phyloP scores from a whole-genome alignment of 1,140 invertebrate genomes.

The Eueides isabella region DNA sequence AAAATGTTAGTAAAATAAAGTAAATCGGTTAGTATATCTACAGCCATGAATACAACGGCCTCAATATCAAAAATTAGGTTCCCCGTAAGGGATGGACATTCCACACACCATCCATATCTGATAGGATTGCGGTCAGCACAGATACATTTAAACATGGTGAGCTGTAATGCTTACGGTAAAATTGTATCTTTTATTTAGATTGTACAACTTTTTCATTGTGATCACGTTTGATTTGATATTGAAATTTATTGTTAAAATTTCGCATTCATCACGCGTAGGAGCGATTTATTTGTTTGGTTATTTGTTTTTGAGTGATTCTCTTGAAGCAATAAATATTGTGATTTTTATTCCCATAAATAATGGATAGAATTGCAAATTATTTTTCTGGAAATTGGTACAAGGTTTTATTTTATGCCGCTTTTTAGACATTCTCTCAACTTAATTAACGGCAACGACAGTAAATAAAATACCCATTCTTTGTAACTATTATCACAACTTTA shows the following conservation, averaged over 20 bases:
- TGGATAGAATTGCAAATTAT: too few species aligned
- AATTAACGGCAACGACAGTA: too few species aligned
- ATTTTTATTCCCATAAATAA: neutral
- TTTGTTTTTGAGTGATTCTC: neutral
- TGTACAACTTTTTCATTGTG: neutral
- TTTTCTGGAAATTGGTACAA: too few species aligned
- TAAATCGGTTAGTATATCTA: too few species aligned
- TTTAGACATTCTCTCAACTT: too few species aligned
- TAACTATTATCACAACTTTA: too few species aligned
- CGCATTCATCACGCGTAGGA: neutral
- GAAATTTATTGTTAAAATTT: slow-evolving; percentile 2
- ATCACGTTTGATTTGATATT: slow-evolving; percentile 7
- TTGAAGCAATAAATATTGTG: neutral
- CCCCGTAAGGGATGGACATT: slow-evolving; percentile 7
- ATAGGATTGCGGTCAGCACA: slow-evolving; percentile 24
- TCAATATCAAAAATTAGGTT: slow-evolving; percentile 9
- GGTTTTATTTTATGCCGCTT: too few species aligned
- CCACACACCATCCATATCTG: slow-evolving; percentile 16
- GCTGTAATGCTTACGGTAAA: slow-evolving; percentile 3
- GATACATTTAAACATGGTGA: slow-evolving; percentile 26
- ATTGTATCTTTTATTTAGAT: neutral
- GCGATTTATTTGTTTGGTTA: neutral
- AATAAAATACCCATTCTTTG: too few species aligned
- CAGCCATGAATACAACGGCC: too few species aligned
- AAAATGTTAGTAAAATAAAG: too few species aligned